Evolutionary conservation across 2,797 vertebrate species (phyloP).

Genomic region (Tenualosa ilisha): DNA sequence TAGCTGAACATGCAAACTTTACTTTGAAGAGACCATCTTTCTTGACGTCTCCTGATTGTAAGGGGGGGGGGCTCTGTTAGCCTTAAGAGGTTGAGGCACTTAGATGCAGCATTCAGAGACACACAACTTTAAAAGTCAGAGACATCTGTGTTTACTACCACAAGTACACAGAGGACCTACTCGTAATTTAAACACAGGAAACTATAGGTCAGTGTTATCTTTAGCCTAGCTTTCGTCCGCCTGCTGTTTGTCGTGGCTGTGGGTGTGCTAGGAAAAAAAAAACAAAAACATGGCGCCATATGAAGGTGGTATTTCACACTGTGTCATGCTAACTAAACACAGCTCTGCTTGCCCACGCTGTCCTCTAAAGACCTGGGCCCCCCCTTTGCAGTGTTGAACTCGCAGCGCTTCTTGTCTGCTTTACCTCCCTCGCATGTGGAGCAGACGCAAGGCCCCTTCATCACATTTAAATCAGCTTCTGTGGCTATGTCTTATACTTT

Average conservation of each 20-base stretch:
- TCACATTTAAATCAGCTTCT: background rate
- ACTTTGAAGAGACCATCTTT: conserved; percentile 20
- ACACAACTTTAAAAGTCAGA: conserved; percentile 1
- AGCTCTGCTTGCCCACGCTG: conserved; percentile 23
- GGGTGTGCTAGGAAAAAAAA: background rate
- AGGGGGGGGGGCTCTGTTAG: background rate
- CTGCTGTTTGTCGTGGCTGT: background rate
- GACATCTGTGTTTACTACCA: conserved; percentile 12
- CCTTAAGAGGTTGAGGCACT: background rate
- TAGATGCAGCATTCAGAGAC: background rate
- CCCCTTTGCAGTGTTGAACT: background rate
- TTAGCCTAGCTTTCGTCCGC: background rate
- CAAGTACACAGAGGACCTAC: background rate
- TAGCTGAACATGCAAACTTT: conserved; percentile 13
- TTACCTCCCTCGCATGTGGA: background rate
- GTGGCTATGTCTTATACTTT: background rate
- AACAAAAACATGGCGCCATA: conserved; percentile 7
- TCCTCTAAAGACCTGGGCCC: conserved; percentile 9
- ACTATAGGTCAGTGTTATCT: conserved; percentile 11
- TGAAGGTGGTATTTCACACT: conserved; percentile 22
- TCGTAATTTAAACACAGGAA: conserved; percentile 21
- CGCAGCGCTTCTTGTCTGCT: background rate
- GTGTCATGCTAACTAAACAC: conserved; percentile 27
- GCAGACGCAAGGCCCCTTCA: background rate
- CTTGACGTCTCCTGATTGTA: background rate